Evolutionary conservation across 2,113 vertebrate species (phyloP).

Genomic region (Fukomys damarensis): DNA sequence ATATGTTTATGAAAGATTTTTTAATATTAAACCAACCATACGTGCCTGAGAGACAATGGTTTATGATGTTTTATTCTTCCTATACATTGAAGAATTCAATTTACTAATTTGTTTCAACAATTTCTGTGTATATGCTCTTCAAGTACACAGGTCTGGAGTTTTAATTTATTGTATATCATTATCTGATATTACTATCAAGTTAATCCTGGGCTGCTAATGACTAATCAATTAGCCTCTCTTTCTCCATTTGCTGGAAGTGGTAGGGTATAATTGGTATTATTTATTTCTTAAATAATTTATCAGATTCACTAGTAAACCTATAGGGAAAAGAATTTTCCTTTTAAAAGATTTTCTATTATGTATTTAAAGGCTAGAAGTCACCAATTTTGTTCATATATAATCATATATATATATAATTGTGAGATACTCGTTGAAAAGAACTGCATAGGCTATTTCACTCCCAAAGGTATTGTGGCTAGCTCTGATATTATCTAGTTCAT

Average conservation of each 20-base stretch:
- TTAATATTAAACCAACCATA: not conserved
- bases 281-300: not conserved
- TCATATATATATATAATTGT: not conserved
- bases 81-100: not conserved
- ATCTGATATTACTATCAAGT: not conserved
- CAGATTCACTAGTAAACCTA: not conserved
- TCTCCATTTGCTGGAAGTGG: not conserved
- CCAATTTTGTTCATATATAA: not conserved
- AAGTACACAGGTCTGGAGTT: not conserved
- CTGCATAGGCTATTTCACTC: not conserved
- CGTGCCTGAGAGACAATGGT: not conserved
- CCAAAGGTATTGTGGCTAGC: not conserved
- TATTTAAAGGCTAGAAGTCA: not conserved
- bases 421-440: not conserved
- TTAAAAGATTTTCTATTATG: not conserved
- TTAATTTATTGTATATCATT: not conserved
- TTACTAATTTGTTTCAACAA: not conserved
- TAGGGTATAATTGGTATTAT: not conserved
- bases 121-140: not conserved
- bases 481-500: not conserved
- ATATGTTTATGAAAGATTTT: not conserved
- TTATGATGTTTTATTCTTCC: not conserved
- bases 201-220: not conserved
- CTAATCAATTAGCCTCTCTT: not conserved
- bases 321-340: not conserved